These are phyloP conservation scores for Stenolophus ochropezus DNA, from an alignment of 2,888 invertebrate genomes.

Conservation along the genomic window DNA sequence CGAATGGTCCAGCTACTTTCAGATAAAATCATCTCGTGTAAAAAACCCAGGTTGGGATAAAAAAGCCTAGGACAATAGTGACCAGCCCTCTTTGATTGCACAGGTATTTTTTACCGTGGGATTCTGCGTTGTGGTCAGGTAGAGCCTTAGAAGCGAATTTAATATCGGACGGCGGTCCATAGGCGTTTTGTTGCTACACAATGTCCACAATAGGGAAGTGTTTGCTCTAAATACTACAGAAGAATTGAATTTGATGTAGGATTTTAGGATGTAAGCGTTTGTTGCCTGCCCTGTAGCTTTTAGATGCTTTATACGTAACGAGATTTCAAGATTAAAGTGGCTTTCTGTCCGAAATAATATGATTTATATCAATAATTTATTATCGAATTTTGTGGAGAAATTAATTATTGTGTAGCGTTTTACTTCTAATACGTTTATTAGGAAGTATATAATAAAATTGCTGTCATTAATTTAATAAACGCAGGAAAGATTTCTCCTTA, in stretches of 20 bases:
- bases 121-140: conserved; percentile 53
- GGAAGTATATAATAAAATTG: no score
- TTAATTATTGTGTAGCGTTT: neutral
- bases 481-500: no score
- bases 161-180: conserved; percentile 37
- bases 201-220: conserved; percentile 51
- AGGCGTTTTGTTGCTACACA: conserved; percentile 44
- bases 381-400: neutral
- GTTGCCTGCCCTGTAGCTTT: neutral
- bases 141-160: conserved; percentile 53
- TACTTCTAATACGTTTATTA: no score
- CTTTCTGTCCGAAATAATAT: neutral
- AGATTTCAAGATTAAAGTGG: conserved; percentile 4
- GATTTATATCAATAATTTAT: neutral
- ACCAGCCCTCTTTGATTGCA: conserved; percentile 57
- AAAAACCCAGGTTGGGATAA: conserved; percentile 44
- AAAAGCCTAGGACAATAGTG: conserved; percentile 56
- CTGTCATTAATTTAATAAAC: no score
- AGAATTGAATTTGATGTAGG: conserved; percentile 14
- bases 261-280: conserved; percentile 14
- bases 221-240: conserved; percentile 41
- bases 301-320: neutral
- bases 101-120: conserved; percentile 57
- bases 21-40: conserved; percentile 47
- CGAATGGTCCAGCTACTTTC: conserved; percentile 50